Evolutionary conservation across 2,888 invertebrate genomes (phyloP).

Genomic region (Caenorhabditis sp.): DNA sequence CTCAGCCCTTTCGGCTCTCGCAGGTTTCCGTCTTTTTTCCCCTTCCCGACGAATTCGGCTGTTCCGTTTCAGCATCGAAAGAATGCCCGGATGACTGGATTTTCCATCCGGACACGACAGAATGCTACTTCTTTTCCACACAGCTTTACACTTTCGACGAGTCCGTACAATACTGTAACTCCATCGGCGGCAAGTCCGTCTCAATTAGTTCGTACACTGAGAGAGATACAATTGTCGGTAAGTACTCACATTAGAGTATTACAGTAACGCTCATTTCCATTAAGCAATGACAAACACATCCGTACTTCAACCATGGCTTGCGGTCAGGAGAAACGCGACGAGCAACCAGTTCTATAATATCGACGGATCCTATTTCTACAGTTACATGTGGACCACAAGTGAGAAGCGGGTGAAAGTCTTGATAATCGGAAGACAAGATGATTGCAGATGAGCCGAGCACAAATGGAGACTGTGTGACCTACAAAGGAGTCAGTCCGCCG

Average conservation of each 20-base stretch:
- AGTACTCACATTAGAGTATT: background rate
- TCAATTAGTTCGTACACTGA: conserved; percentile 16
- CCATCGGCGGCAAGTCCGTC: conserved; percentile 35
- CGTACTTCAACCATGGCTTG: conserved; percentile 35
- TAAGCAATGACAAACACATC: conserved; percentile 29
- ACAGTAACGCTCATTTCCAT: background rate
- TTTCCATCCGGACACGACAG: conserved; percentile 20
- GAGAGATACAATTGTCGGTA: conserved; percentile 20
- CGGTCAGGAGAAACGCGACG: conserved; percentile 31
- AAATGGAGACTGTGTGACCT: conserved; percentile 48
- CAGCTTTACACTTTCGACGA: conserved; percentile 41
- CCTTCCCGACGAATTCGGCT: background rate
- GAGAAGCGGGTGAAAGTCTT: background rate
- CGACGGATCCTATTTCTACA: conserved; percentile 34
- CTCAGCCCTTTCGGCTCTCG: background rate
- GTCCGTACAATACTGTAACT: conserved; percentile 21
- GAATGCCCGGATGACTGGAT: conserved; percentile 41
- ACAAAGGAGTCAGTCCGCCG: conserved; percentile 3
- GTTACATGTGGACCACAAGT: conserved; percentile 40
- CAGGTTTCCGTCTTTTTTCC: background rate
- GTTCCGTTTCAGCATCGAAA: conserved; percentile 9
- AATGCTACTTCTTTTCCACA: conserved; percentile 24
- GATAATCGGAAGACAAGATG: too few relatives aligned
- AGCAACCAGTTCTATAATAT: conserved; percentile 34
- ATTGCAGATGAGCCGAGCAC: conserved; percentile 22